Evolutionary conservation across 2,113 vertebrate genomes (phyloP).

Genomic region (Pseudopipra pipra): DNA sequence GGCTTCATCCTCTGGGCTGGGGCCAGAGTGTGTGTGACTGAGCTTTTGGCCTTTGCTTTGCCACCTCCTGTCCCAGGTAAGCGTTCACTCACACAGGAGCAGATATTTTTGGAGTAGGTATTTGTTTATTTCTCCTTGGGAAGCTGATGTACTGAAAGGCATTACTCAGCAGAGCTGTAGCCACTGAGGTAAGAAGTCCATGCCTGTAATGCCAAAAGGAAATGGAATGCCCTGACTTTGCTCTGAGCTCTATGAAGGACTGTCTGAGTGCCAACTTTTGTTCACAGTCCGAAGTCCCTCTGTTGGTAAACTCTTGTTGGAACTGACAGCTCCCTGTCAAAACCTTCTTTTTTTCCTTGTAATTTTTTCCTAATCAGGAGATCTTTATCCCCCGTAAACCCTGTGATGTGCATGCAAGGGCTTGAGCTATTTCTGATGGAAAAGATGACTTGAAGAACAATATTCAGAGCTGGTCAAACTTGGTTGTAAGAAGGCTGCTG

Average conservation of each 20-base stretch:
- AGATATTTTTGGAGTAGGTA: not conserved
- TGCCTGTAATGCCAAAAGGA: not conserved
- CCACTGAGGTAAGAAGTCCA: not conserved
- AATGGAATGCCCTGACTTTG: not conserved
- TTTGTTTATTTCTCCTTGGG: not conserved
- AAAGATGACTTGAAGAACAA: not conserved
- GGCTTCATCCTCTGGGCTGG: not conserved
- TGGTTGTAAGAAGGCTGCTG: not conserved
- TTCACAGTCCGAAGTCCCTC: not conserved
- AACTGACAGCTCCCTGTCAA: not conserved
- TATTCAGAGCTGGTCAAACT: not conserved
- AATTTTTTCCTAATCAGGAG: not conserved
- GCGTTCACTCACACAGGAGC: not conserved
- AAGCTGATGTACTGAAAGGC: not conserved
- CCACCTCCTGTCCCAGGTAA: not conserved
- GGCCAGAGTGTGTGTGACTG: not conserved
- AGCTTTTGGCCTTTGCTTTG: not conserved
- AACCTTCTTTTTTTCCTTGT: not conserved
- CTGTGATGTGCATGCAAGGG: not conserved
- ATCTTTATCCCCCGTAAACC: not conserved
- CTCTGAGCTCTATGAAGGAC: not conserved
- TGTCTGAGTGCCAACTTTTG: not conserved
- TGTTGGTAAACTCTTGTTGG: rapidly evolving
- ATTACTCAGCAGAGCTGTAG: conserved; percentile 29
- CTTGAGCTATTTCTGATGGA: not conserved